Evolutionary conservation across 2,888 invertebrate genomes (phyloP).

Genomic region (Ophion slaviceki): DNA sequence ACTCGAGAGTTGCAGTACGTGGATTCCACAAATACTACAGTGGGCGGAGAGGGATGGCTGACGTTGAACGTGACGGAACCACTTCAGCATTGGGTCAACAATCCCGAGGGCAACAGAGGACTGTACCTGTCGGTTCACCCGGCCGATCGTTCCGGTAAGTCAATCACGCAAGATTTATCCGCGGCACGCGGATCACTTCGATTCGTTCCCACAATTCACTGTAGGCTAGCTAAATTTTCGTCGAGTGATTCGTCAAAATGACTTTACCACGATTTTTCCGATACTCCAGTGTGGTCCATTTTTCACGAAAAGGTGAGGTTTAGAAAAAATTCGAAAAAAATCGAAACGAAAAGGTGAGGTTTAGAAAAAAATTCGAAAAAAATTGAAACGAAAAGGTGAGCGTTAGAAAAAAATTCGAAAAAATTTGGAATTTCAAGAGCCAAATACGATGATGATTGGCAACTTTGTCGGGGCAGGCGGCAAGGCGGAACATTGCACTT

Average conservation of each 20-base stretch:
- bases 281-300: no score
- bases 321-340: background rate
- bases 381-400: no score
- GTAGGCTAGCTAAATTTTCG: background rate
- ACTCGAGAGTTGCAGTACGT: constrained; percentile 90
- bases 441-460: background rate
- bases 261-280: no score
- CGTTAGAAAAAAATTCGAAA: no score
- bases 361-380: no score
- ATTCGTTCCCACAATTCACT: background rate
- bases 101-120: constrained; percentile 92
- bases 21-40: constrained; percentile 91
- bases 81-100: constrained; percentile 91
- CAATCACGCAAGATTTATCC: background rate
- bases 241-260: background rate
- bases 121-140: constrained; percentile 92
- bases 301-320: no score
- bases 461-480: background rate
- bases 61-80: constrained; percentile 93
- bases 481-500: no score
- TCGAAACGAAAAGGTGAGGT: no score
- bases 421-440: background rate
- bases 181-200: background rate
- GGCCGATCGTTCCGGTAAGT: constrained; percentile 88
- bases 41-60: constrained; percentile 93